Conservation (phyloP, 2,113 vertebrate genomes). For the Motacilla alba region DNA sequence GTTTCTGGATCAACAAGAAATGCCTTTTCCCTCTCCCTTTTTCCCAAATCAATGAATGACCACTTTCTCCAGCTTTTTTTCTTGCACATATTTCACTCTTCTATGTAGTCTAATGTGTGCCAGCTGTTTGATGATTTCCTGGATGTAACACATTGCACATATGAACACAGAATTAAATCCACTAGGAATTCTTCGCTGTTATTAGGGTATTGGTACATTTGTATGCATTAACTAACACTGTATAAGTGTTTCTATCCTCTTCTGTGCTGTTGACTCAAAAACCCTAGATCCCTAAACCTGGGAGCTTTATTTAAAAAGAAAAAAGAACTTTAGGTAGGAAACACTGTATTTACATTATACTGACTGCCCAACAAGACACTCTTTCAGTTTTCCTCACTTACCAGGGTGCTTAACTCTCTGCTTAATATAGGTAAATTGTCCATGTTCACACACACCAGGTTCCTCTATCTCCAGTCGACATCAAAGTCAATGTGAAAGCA, state of each 20-base stretch:
- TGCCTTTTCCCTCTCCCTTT: neutral
- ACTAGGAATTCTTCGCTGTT: neutral
- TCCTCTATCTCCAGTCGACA: neutral
- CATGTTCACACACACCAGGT: neutral
- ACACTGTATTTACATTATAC: neutral
- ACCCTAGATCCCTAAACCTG: neutral
- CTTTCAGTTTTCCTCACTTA: neutral
- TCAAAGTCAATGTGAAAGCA: neutral
- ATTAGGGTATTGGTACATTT: neutral
- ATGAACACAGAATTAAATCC: neutral
- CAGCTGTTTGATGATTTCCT: neutral
- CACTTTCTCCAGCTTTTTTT: neutral
- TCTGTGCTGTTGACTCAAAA: neutral
- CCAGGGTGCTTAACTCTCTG: neutral
- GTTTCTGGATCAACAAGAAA: neutral
- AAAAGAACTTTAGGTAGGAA: neutral
- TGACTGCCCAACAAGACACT: neutral
- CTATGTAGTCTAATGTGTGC: neutral
- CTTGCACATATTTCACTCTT: neutral
- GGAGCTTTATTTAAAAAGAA: neutral
- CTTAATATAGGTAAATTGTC: neutral
- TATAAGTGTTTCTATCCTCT: neutral
- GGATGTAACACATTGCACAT: neutral
- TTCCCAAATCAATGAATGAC: neutral
- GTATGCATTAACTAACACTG: neutral